Percentiles rank a stretch among this genome's conserved stretches.
Conservation (phyloP, 30 jellyfish, hydroid and myxozoan genomes). For the Chrysaora quinquecirrha region DNA sequence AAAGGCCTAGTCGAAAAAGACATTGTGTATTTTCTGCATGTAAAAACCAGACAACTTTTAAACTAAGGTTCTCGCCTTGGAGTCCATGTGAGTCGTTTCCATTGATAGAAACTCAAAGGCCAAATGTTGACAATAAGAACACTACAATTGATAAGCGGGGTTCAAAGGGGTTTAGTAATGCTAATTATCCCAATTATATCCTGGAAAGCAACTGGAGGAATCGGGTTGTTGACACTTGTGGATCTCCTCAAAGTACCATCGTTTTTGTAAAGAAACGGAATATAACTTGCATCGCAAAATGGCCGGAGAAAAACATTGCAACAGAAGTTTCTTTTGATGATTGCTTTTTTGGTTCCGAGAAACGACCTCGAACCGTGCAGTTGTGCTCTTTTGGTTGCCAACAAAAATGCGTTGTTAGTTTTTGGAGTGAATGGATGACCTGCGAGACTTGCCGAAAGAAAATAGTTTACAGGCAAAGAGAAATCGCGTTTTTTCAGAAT, state of each 20-base stretch:
- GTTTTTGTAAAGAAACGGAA: conserved; percentile 45
- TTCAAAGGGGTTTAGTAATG: not conserved
- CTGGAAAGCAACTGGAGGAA: conserved; percentile 44
- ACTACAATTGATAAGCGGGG: conserved; percentile 6
- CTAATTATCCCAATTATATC: not conserved
- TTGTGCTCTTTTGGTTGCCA: conserved; percentile 70
- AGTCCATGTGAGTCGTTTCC: conserved; percentile 28
- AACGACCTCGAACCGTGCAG: conserved; percentile 1
- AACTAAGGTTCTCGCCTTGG: conserved; percentile 35
- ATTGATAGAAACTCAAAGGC: not conserved
- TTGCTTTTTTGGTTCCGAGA: not conserved
- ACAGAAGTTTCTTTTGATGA: conserved; percentile 31
- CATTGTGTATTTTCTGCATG: conserved; percentile 49
- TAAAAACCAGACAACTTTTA: conserved; percentile 32
- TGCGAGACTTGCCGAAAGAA: conserved; percentile 20
- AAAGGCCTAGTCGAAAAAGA: conserved; percentile 42
- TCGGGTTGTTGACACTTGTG: conserved; percentile 39
- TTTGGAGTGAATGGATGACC: conserved; percentile 54
- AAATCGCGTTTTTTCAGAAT: conserved; percentile 39
- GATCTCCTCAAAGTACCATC: conserved; percentile 36
- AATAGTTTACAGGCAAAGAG: conserved; percentile 27
- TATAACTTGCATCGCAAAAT: conserved; percentile 47
- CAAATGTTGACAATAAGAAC: conserved; percentile 15
- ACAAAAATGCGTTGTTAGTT: conserved; percentile 47
- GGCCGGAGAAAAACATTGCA: conserved; percentile 29